A percentile compares a stretch with the other conserved stretches of the same genome.
phyloP scores from a whole-genome alignment of 2,888 invertebrate genomes.

The Euplagia quadripunctaria region DNA sequence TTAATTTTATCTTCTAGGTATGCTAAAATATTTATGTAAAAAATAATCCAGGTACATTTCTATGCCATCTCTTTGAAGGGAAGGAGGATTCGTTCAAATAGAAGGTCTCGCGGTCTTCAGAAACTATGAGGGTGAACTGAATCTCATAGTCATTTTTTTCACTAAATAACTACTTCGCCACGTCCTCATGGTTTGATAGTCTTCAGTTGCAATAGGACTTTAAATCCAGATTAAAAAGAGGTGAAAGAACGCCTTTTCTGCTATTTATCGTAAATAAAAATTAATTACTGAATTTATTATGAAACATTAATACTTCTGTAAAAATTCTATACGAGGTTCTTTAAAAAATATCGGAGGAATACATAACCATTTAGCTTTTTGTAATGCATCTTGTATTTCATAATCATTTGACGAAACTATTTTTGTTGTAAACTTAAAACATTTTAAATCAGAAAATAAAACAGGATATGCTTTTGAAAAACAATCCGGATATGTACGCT shows the following conservation, averaged over 20 bases:
- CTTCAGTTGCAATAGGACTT: too few species aligned
- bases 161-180: neutral
- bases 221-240: neutral
- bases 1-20: too few species aligned
- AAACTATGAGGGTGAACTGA: neutral
- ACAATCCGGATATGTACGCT: constrained; percentile 53
- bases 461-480: constrained; percentile 41
- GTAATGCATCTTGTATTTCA: neutral
- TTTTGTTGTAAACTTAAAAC: constrained; percentile 22
- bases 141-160: neutral
- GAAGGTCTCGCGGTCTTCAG: too few species aligned
- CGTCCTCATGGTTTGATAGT: neutral
- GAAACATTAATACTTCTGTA: too few species aligned
- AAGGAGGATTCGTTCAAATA: too few species aligned
- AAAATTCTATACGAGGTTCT: neutral
- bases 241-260: neutral
- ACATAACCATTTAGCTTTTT: neutral
- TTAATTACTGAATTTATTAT: too few species aligned
- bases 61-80: neutral
- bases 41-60: too few species aligned
- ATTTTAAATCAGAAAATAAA: constrained; percentile 25
- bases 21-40: too few species aligned
- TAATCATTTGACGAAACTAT: constrained; percentile 28
- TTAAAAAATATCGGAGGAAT: neutral
- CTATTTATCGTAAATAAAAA: too few species aligned